Percentiles rank a stretch among this genome's conserved stretches.
These are phyloP conservation scores for Calephelis nemesis DNA, from an alignment of 1,140 invertebrate species.

Conservation along the genomic window DNA sequence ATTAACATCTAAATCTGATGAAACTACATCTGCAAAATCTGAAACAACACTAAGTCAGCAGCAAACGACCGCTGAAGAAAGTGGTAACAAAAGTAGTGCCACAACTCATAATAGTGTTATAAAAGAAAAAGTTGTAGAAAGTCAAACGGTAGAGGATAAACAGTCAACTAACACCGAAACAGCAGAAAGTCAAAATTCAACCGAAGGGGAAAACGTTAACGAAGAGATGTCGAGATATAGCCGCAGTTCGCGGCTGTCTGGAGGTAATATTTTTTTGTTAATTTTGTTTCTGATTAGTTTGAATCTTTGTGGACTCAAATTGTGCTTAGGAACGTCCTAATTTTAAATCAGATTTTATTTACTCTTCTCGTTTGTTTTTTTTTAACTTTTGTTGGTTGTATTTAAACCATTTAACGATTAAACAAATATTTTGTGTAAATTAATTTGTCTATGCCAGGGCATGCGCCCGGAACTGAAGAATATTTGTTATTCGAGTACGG, in stretches of 20 bases:
- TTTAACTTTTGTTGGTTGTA: no score
- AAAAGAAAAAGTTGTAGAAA: conserved; percentile 5
- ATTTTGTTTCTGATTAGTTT: conserved; percentile 21
- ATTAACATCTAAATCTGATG: conserved; percentile 7
- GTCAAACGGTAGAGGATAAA: conserved; percentile 26
- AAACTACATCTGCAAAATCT: conserved; percentile 13
- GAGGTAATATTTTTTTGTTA: conserved; percentile 70
- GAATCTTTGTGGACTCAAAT: background rate
- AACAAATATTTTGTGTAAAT: no score
- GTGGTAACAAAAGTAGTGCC: background rate
- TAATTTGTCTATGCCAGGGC: no score
- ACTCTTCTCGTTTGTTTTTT: no score
- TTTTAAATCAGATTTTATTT: no score
- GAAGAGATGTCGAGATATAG: conserved; percentile 82
- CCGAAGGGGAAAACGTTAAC: conserved; percentile 65
- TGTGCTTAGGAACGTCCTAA: no score
- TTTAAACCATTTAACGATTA: no score
- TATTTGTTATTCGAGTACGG: no score
- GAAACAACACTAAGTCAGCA: background rate
- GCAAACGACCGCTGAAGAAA: conserved; percentile 1
- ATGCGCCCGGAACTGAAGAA: no score
- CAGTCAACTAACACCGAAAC: conserved; percentile 33
- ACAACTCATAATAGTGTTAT: conserved; percentile 16
- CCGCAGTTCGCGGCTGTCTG: conserved; percentile 80
- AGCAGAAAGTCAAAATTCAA: conserved; percentile 59